Evolutionary conservation across 2,888 invertebrate species (phyloP).

Genomic region (Drosophila algonquin): DNA sequence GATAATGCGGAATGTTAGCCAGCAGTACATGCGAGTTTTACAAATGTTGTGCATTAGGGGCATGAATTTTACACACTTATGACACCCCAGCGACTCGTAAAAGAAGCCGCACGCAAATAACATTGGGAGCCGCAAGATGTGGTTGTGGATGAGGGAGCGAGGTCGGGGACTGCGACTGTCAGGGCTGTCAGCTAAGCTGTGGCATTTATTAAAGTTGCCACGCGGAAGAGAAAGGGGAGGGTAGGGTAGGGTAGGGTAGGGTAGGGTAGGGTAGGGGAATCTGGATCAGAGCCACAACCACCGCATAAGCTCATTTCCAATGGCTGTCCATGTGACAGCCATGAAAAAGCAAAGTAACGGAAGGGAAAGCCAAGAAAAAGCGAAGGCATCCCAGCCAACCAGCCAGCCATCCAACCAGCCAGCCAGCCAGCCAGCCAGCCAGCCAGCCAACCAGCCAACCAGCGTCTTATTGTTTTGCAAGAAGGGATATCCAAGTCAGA

Average conservation of each 20-base stretch:
- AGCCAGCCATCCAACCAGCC: slow-evolving; percentile 28
- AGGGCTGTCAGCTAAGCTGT: slow-evolving; percentile 64
- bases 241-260: too few species aligned
- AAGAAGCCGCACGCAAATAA: slow-evolving; percentile 70
- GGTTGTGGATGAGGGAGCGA: not conserved
- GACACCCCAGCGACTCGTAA: slow-evolving; percentile 72
- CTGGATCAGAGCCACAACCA: slow-evolving; percentile 46
- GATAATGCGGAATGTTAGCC: slow-evolving; percentile 43
- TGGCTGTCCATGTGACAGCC: slow-evolving; percentile 72
- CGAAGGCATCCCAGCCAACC: slow-evolving; percentile 16
- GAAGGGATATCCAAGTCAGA: slow-evolving; percentile 45
- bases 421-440: slow-evolving; percentile 32
- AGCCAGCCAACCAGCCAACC: slow-evolving; percentile 23
- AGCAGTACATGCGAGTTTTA: slow-evolving; percentile 43
- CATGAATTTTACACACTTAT: slow-evolving; percentile 75
- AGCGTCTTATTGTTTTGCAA: slow-evolving; percentile 68
- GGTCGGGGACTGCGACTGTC: slow-evolving; percentile 11
- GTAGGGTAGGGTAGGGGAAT: slow-evolving; percentile 10
- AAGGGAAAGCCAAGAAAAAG: not conserved
- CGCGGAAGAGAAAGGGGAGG: slow-evolving; percentile 49
- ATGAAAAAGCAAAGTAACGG: slow-evolving; percentile 32
- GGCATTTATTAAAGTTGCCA: slow-evolving; percentile 75
- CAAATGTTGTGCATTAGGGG: slow-evolving; percentile 73
- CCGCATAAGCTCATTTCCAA: slow-evolving; percentile 73
- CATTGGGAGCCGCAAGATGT: slow-evolving; percentile 54